Evolutionary conservation across 2,888 invertebrate genomes (phyloP), one percentile per base, ranked within the genome.

Genomic region (Drosophila birchii): DNA sequence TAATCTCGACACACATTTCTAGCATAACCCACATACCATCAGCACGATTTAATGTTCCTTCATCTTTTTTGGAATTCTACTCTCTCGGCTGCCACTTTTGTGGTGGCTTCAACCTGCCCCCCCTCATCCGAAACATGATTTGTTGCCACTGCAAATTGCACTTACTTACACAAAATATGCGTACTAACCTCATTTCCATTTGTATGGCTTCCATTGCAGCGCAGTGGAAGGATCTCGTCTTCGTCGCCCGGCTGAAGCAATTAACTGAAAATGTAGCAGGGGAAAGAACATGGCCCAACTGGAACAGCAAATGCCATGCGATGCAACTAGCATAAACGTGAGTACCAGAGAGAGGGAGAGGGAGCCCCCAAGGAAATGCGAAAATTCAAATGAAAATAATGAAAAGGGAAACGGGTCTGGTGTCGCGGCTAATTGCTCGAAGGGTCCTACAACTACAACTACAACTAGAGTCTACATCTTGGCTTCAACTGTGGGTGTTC

Each of bases 201-300:
- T 66, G 34, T 68, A 32, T 81, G 56, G 57, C 77, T 85, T 55
- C 64, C 69, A 77, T 80, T 83, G 77, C 71, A 77, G 58, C 80
- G 77, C 71, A 67, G 77, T 61, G 78, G 76, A 80, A 86, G 86
- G 69, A 75, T 75, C 83, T 74, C 75, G 60, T 56, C 64, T 71
- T 78, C 75, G 63, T 79, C 77, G 71, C 68, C 75, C 66, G 71
- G 78, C 81, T 75, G 78, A 78, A 81, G 81, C 86, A 86, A 86
- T 86, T 88, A 86, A 88, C 86, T 80, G 81, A 88, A 88, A 88
- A 86, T 86, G 86, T 86, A 86, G 86, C 80, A 67, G 66, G 81
- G 78, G 71, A 57, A 81, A 81, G 86, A 83, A 88, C 86, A 86
- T 88, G 86, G 88, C 83, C 81, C 84, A 80, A 81, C 78, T 78